A percentile compares a stretch with the other conserved stretches of the same genome.
Evolutionary conservation across 2,888 invertebrate species (phyloP).

Genomic region (Cheilosia vulpina): DNA sequence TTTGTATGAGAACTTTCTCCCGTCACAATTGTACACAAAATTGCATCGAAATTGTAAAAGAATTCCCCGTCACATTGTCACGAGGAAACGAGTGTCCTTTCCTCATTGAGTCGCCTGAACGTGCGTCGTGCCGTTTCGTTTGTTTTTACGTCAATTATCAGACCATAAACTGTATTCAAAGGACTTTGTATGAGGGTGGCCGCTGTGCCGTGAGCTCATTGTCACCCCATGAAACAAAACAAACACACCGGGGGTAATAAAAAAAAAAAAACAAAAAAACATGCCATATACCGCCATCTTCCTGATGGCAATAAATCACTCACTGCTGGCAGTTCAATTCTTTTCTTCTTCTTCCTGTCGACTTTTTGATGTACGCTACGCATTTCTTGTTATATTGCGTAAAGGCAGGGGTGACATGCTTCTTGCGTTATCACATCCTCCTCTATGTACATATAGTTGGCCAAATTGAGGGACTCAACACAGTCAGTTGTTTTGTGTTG

Average conservation of each 20-base stretch:
- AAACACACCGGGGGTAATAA: slow-evolving; percentile 25
- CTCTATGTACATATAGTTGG: slow-evolving; percentile 11
- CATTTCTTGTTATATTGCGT: slow-evolving; percentile 72
- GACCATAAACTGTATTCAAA: slow-evolving; percentile 72
- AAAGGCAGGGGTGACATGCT: slow-evolving; percentile 72
- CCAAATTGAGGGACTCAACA: slow-evolving; percentile 58
- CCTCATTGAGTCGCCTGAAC: slow-evolving; percentile 36
- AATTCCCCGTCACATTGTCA: slow-evolving; percentile 27
- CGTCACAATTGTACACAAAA: slow-evolving; percentile 21
- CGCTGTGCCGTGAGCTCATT: slow-evolving; percentile 54
- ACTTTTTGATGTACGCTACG: slow-evolving; percentile 72
- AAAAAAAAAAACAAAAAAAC: slow-evolving; percentile 35
- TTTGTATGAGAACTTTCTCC: slow-evolving; percentile 17
- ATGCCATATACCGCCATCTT: slow-evolving; percentile 70
- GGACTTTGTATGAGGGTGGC: slow-evolving; percentile 62
- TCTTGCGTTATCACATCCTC: slow-evolving; percentile 45
- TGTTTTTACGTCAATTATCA: slow-evolving; percentile 70
- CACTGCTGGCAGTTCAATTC: slow-evolving; percentile 75
- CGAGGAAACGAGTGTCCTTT: slow-evolving; percentile 13
- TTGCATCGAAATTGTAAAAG: slow-evolving; percentile 44
- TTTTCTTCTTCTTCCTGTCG: slow-evolving; percentile 55
- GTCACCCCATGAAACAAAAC: slow-evolving; percentile 66
- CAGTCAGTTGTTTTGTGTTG: slow-evolving; percentile 17
- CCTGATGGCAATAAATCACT: slow-evolving; percentile 74
- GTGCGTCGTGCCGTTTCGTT: slow-evolving; percentile 48